Percentiles rank a stretch among this genome's conserved stretches.
Conservation (phyloP, 2,797 vertebrate genomes). For the Schizothorax lantsangensis region DNA sequence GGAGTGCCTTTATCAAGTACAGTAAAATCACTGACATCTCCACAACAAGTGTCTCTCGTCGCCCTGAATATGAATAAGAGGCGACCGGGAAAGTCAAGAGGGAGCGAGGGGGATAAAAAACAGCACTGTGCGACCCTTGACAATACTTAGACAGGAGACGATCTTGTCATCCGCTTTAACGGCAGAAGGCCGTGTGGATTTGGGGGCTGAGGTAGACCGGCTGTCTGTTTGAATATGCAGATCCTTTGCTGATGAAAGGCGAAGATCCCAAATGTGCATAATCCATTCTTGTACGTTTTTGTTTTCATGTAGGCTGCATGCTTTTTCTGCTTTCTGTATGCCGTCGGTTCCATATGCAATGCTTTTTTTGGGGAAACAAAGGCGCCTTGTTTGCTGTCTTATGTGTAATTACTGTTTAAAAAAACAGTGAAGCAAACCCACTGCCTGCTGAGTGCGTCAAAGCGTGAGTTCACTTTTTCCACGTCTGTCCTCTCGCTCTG, state of each 20-base stretch:
- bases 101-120: slow-evolving; percentile 14
- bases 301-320: slow-evolving; percentile 8
- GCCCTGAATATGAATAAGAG: slow-evolving; percentile 43
- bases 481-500: slow-evolving; percentile 57
- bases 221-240: slow-evolving; percentile 61
- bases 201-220: slow-evolving; percentile 31
- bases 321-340: slow-evolving; percentile 34
- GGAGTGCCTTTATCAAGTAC: slow-evolving; percentile 38
- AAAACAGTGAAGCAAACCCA: slow-evolving; percentile 9
- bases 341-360: background rate
- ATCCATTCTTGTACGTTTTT: slow-evolving; percentile 40
- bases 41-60: slow-evolving; percentile 23
- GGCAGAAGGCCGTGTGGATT: slow-evolving; percentile 42
- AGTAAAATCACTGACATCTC: slow-evolving; percentile 53
- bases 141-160: background rate
- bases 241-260: slow-evolving; percentile 55
- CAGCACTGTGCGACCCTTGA: background rate
- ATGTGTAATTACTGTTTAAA: slow-evolving; percentile 47
- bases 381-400: slow-evolving; percentile 52
- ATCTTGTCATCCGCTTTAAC: slow-evolving; percentile 36
- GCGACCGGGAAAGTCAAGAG: slow-evolving; percentile 40
- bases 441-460: slow-evolving; percentile 45
- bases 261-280: slow-evolving; percentile 48
- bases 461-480: slow-evolving; percentile 75
- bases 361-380: slow-evolving; percentile 50